Evolutionary conservation across 1,140 invertebrate genomes (phyloP).

Genomic region (Ectropis grisescens): DNA sequence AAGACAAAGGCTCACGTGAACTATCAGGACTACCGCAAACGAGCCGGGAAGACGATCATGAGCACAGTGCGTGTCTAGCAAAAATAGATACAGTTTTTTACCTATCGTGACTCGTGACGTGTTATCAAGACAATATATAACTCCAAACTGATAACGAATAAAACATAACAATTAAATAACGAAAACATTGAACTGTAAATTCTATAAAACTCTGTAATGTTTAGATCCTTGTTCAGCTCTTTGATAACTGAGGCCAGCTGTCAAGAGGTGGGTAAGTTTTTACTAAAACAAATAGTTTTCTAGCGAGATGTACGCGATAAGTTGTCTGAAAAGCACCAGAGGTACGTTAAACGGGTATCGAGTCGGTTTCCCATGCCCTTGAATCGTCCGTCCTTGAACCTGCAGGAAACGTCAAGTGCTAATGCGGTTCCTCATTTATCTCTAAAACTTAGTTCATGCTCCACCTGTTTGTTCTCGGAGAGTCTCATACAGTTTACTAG

Average conservation of each 20-base stretch:
- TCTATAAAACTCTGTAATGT: slow-evolving; percentile 64
- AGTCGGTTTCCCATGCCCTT: too few relatives aligned
- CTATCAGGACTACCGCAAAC: too few relatives aligned
- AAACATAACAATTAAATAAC: slow-evolving; percentile 38
- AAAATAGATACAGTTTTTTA: slow-evolving; percentile 71
- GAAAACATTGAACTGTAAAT: slow-evolving; percentile 35
- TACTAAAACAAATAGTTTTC: too few relatives aligned
- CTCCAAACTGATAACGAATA: slow-evolving; percentile 28
- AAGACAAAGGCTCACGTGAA: too few relatives aligned
- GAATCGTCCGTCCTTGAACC: slow-evolving; percentile 53
- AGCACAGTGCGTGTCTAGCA: slow-evolving; percentile 52
- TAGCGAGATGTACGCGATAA: too few relatives aligned
- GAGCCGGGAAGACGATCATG: slow-evolving; percentile 47
- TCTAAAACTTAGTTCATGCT: not conserved
- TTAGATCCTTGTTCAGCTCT: slow-evolving; percentile 59
- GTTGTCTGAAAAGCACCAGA: too few relatives aligned
- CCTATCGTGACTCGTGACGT: slow-evolving; percentile 68
- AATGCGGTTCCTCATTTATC: too few relatives aligned
- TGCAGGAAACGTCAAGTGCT: slow-evolving; percentile 25
- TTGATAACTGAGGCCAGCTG: slow-evolving; percentile 69
- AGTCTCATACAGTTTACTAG: too few relatives aligned
- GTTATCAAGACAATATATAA: slow-evolving; percentile 47
- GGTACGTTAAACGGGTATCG: too few relatives aligned
- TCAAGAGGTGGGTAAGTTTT: slow-evolving; percentile 76
- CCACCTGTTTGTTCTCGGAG: too few relatives aligned